Evolutionary conservation across 23 tunicate genomes (phyloP), one percentile per base, ranked within the genome.

Genomic region (Clavelina lepadiformis): DNA sequence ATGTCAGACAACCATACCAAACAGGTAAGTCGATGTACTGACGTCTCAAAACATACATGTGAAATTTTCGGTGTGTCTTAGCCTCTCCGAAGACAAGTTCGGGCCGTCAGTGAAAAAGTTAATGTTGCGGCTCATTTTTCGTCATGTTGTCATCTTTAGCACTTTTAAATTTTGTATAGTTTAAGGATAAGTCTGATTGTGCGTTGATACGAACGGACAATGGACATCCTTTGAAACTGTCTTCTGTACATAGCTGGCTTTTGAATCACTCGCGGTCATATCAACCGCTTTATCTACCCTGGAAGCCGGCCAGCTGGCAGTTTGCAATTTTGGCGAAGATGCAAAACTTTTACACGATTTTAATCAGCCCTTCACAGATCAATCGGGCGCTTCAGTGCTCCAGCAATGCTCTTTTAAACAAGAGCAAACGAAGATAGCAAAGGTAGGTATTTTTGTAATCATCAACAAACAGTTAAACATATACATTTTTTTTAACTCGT

Each of bases 1-100:
- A 93, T 93, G 98, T 64, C 79, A 3, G 98, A 93, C 69, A 93
- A 84, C 61, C 83, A 93, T 38, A 78, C 98, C 8, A 93, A 93
- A 46, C 80, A 86, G 82, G 92, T 83, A 32, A 50, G 5, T 63
- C 38, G 5, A 5, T 5, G 20, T 20, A 20, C 6, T 52, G 49
- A 11, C 15, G 49, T n/a, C n/a, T n/a, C n/a, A n/a, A n/a, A n/a
- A n/a, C n/a, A n/a, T n/a, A n/a, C n/a, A n/a, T n/a, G n/a, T n/a
- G n/a, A n/a, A n/a, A n/a, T n/a, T n/a, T n/a, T n/a, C n/a, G n/a
- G n/a, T n/a, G n/a, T n/a, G n/a, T n/a, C n/a, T n/a, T n/a, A n/a
- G n/a, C n/a, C n/a, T n/a, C n/a, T n/a, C n/a, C n/a, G n/a, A n/a
- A n/a, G n/a, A n/a, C n/a, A n/a, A n/a, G n/a, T n/a, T n/a, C n/a